phyloP scores from a whole-genome alignment of 2,888 invertebrate species.

The Eucriotettix oculatus region DNA sequence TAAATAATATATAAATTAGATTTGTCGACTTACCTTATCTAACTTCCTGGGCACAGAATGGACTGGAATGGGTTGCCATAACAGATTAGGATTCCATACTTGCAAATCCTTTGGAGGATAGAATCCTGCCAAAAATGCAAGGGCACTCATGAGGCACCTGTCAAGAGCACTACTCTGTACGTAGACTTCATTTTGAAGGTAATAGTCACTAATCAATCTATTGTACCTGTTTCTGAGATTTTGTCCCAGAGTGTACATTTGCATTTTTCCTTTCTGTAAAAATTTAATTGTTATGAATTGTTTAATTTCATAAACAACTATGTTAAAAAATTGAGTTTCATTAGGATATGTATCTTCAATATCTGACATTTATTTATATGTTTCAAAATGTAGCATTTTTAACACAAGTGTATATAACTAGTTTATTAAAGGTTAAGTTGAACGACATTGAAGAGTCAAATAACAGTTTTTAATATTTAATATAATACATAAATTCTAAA shows the following conservation, averaged over 20 bases:
- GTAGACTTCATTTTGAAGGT: constrained; percentile 39
- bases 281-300: not conserved
- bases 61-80: constrained; percentile 81
- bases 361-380: no score
- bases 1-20: no score
- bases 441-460: no score
- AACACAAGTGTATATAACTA: no score
- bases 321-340: not conserved
- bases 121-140: constrained; percentile 60
- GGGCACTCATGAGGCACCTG: constrained; percentile 75
- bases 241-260: constrained; percentile 56
- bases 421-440: no score
- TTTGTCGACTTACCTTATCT: constrained; percentile 43
- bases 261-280: constrained; percentile 52
- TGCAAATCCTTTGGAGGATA: constrained; percentile 47
- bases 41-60: constrained; percentile 49
- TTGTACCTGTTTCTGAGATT: constrained; percentile 53
- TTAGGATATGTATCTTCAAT: no score
- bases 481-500: no score
- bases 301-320: not conserved
- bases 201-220: constrained; percentile 41
- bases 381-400: no score
- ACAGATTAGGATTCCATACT: constrained; percentile 40
- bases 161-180: constrained; percentile 63
- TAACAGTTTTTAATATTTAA: no score